A percentile compares a stretch with the other conserved stretches of the same genome.
phyloP scores from a whole-genome alignment of 2,888 invertebrate species.

The Malachius bipustulatus region DNA sequence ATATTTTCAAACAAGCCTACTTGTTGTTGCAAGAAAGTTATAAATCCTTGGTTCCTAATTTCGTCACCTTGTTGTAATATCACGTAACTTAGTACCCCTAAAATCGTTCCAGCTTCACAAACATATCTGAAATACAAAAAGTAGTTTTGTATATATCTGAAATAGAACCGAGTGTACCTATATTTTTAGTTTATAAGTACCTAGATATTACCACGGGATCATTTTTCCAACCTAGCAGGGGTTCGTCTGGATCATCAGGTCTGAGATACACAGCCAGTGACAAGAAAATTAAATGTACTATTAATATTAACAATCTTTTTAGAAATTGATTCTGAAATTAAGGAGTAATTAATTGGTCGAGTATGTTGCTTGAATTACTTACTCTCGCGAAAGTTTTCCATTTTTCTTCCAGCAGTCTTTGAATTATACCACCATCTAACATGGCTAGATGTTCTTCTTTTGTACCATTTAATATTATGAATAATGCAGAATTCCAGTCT shows the following conservation, averaged over 20 bases:
- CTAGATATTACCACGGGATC: conserved; percentile 40
- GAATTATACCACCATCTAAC: conserved; percentile 97
- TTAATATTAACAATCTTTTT: conserved; percentile 77
- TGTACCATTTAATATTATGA: conserved; percentile 93
- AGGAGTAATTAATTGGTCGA: conserved; percentile 6
- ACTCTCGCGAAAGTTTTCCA: conserved; percentile 98
- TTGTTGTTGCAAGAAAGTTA: conserved; percentile 83
- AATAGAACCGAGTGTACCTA: conserved; percentile 4
- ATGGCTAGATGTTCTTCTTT: conserved; percentile 97
- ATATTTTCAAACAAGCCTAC: no score
- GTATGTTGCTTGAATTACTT: conserved; percentile 23
- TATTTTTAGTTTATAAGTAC: conserved; percentile 19
- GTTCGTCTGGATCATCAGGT: conserved; percentile 51
- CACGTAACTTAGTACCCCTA: conserved; percentile 79
- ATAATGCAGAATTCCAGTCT: conserved; percentile 98
- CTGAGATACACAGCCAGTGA: conserved; percentile 86
- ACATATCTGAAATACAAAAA: conserved; percentile 43
- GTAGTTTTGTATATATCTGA: conserved; percentile 1
- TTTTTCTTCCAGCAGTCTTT: conserved; percentile 91
- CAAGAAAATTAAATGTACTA: conserved; percentile 75
- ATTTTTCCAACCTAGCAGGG: conserved; percentile 43
- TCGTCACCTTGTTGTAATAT: conserved; percentile 89
- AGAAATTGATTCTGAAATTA: conserved; percentile 76
- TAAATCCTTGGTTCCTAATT: conserved; percentile 84
- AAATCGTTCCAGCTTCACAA: conserved; percentile 74